These are phyloP conservation scores for Caenorhabditis sp. DNA, from an alignment of 2,888 invertebrate species.

Conservation along the genomic window DNA sequence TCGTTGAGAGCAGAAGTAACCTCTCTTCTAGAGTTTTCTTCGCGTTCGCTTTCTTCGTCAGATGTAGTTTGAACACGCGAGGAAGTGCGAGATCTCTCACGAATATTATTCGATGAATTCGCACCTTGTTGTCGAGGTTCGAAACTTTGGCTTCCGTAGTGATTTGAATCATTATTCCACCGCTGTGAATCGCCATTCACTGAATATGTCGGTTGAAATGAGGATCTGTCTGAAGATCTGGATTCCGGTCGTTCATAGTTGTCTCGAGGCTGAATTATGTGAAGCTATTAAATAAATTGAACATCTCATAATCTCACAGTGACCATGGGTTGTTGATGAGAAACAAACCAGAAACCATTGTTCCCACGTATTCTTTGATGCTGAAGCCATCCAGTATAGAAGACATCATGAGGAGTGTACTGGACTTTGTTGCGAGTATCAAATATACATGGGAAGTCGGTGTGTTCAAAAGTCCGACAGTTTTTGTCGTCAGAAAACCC, in stretches of 20 bases:
- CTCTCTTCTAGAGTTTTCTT: not conserved
- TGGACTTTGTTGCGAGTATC: not conserved
- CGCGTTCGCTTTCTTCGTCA: not conserved
- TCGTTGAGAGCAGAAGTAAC: not conserved
- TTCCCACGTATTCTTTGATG: not conserved
- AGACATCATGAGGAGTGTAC: not conserved
- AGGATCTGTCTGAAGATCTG: not conserved
- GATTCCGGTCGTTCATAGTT: not conserved
- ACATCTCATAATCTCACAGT: not conserved
- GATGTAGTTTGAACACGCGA: slow-evolving; percentile 2
- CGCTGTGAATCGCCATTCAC: not conserved
- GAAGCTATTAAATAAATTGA: not conserved
- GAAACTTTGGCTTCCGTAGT: not conserved
- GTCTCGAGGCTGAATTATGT: too few species aligned
- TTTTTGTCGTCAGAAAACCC: not conserved
- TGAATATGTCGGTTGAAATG: not conserved
- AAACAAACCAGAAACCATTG: not conserved
- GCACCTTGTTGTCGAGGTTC: not conserved
- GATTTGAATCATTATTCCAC: not conserved
- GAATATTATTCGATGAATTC: not conserved
- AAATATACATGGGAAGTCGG: not conserved
- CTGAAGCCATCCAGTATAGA: not conserved
- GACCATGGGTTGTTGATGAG: not conserved
- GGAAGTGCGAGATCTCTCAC: not conserved
- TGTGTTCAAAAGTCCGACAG: not conserved